phyloP scores from a whole-genome alignment of 2,888 invertebrate species.

The Fissipunctia ypsillon region DNA sequence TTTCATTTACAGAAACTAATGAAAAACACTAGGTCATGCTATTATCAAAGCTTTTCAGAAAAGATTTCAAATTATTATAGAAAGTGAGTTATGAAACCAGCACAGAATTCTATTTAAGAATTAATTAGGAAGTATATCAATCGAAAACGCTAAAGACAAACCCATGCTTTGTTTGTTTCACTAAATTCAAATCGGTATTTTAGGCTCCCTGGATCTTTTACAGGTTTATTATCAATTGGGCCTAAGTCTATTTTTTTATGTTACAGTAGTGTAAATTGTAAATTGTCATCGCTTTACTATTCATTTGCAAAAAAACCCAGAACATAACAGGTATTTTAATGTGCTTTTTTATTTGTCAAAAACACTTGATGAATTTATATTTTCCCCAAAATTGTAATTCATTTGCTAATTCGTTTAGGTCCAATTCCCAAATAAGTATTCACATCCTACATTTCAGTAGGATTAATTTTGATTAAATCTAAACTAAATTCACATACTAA shows the following conservation, averaged over 20 bases:
- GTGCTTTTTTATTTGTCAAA: no score
- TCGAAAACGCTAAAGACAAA: conserved; percentile 2
- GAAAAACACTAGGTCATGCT: conserved; percentile 33
- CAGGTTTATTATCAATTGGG: background rate
- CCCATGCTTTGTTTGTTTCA: conserved; percentile 35
- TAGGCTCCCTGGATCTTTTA: background rate
- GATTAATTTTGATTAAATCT: background rate
- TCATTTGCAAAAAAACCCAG: background rate
- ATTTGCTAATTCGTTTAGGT: background rate
- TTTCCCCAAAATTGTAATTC: background rate
- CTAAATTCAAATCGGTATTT: background rate
- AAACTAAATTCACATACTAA: conserved; percentile 18
- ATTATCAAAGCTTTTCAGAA: background rate
- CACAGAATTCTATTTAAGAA: background rate
- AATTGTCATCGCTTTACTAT: no score
- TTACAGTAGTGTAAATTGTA: background rate
- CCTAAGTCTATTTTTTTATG: background rate
- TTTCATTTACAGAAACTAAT: background rate
- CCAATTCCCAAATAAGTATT: background rate
- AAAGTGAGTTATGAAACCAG: background rate
- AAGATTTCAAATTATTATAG: background rate
- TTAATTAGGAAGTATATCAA: background rate
- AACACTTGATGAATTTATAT: background rate
- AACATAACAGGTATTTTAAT: background rate
- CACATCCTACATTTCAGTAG: no score